phyloP scores from a whole-genome alignment of 92 coral and sea anemone genomes.

The Diadumene lineata region DNA sequence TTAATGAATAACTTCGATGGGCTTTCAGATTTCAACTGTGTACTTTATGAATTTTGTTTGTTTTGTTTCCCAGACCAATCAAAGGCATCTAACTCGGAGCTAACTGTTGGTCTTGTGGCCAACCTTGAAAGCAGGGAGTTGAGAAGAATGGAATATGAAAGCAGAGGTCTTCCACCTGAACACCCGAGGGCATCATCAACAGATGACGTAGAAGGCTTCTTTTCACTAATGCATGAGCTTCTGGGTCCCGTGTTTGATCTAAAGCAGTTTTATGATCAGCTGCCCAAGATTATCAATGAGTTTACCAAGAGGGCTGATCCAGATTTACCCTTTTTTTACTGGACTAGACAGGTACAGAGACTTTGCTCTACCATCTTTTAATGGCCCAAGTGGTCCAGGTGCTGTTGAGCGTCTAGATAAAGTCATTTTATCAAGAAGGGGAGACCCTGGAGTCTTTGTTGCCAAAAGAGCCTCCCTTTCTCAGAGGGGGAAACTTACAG shows the following conservation, averaged over 20 bases:
- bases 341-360: constrained; percentile 72
- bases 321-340: constrained; percentile 48
- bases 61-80: constrained; percentile 41
- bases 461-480: constrained; percentile 48
- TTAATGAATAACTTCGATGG: no score
- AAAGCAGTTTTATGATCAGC: constrained; percentile 53
- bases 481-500: constrained; percentile 61
- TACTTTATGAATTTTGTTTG: background rate
- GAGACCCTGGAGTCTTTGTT: constrained; percentile 63
- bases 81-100: constrained; percentile 74
- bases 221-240: constrained; percentile 59
- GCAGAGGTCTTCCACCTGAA: constrained; percentile 53
- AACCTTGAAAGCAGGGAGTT: constrained; percentile 61
- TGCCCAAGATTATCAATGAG: constrained; percentile 66
- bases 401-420: constrained; percentile 30
- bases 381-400: constrained; percentile 56
- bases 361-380: constrained; percentile 60
- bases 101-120: constrained; percentile 55
- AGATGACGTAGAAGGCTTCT: constrained; percentile 68
- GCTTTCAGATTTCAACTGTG: no score
- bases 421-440: constrained; percentile 36
- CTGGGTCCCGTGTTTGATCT: constrained; percentile 53
- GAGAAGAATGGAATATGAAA: constrained; percentile 29
- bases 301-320: constrained; percentile 59
- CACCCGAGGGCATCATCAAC: constrained; percentile 71